phyloP scores from a whole-genome alignment of 92 coral and sea anemone genomes.

The Umimayanthus chanpuru region DNA sequence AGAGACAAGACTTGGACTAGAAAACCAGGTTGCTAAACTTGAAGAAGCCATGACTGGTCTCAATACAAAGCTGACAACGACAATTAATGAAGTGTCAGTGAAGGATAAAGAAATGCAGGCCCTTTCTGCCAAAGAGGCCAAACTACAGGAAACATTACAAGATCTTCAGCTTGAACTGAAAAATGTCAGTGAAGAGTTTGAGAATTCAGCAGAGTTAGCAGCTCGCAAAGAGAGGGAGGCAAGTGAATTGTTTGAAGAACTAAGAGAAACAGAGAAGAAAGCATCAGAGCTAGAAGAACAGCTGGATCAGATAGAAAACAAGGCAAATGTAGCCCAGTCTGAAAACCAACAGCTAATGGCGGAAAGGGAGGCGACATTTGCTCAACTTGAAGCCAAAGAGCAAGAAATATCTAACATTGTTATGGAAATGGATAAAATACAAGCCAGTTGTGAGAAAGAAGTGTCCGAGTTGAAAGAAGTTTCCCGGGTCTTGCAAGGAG shows the following conservation, averaged over 20 bases:
- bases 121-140: constrained; percentile 42
- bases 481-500: constrained; percentile 46
- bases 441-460: constrained; percentile 51
- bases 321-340: constrained; percentile 17
- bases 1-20: constrained; percentile 41
- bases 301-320: constrained; percentile 43
- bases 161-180: constrained; percentile 37
- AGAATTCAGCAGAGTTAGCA: constrained; percentile 49
- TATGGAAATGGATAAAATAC: constrained; percentile 44
- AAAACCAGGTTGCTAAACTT: constrained; percentile 38
- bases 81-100: constrained; percentile 36
- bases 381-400: constrained; percentile 51
- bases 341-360: constrained; percentile 51
- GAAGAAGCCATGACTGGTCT: constrained; percentile 49
- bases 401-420: constrained; percentile 52
- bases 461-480: constrained; percentile 52
- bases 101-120: constrained; percentile 52
- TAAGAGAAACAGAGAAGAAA: constrained; percentile 47
- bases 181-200: constrained; percentile 46
- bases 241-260: constrained; percentile 50
- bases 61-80: constrained; percentile 46
- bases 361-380: constrained; percentile 53
- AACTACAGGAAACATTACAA: constrained; percentile 38
- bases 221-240: constrained; percentile 57
- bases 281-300: constrained; percentile 43